Evolutionary conservation across 2,113 vertebrate genomes (phyloP), one percentile per base, ranked within the genome.

Genomic region (Cyphomyrus discorhynchus): DNA sequence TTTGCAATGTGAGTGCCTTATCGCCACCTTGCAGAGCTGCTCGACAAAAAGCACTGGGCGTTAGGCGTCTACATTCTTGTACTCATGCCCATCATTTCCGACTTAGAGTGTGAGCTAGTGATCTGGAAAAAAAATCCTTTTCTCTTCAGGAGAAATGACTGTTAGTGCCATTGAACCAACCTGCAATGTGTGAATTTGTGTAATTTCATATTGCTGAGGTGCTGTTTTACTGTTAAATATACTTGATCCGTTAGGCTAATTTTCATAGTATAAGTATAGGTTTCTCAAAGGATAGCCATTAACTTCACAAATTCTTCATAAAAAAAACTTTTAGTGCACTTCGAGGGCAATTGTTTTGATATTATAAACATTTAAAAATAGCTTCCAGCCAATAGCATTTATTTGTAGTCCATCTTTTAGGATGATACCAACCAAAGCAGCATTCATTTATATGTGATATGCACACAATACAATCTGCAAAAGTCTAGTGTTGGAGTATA

Each of bases 1-100:
- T 89, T 56, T 89, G 80, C 74, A 56, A 45, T 39, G n/a, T n/a
- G 27, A 7, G 13, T 39, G 35, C 62, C 80, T 89, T 89, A 89
- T 89, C 74, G 56, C 15, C 31, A 7, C 58, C 31, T 83, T 31
- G 50, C 77, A 83, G 88, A 83, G 31, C 39, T 46, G 27, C 21
- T 84, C 83, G 42, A 58, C 88, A 84, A 83, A 89, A n/a, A 42
- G 24, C 39, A 62, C 17, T 1, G 52, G 77, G 80, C 31, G 21
- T 27, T 62, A 17, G 19, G 21, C 9, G 24, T 45, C 70, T 21
- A 10, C 47, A 31, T 62, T 58, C 47, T 47, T 27, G 77, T 56
- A 39, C 45, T 88, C 42, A 56, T 17, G 50, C 47, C 27, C 4
- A n/a, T 52, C n/a, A 27, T 21, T 27, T 13, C 50, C 1, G 50